These are phyloP conservation scores for Adelognathus sp. DNA, from an alignment of 2,888 invertebrate genomes.

Conservation along the genomic window DNA sequence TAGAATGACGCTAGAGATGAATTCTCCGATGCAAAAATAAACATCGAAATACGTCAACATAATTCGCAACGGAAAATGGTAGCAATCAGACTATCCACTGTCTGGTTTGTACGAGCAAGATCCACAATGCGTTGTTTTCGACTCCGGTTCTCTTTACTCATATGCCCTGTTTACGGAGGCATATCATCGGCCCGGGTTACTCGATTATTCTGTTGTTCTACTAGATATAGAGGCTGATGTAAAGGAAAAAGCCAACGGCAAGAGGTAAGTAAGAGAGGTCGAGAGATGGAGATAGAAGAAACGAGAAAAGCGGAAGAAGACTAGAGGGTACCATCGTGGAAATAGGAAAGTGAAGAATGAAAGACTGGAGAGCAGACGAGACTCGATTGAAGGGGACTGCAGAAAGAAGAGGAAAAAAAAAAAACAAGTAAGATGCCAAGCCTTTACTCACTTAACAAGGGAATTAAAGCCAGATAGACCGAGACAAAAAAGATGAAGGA, in stretches of 20 bases:
- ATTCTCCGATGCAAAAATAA: slow-evolving; percentile 1
- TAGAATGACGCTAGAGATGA: too few relatives aligned
- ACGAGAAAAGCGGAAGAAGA: slow-evolving; percentile 44
- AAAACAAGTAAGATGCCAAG: slow-evolving; percentile 48
- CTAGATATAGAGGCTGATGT: not conserved
- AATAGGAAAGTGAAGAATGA: slow-evolving; percentile 62
- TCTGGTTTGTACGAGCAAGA: not conserved
- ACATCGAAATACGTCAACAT: not conserved
- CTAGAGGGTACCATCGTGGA: not conserved
- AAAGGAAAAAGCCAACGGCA: not conserved
- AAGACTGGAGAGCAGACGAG: slow-evolving; percentile 45
- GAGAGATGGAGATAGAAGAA: slow-evolving; percentile 47
- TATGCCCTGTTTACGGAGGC: slow-evolving; percentile 39
- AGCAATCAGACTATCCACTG: slow-evolving; percentile 33
- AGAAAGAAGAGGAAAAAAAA: slow-evolving; percentile 26
- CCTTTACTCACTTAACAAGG: slow-evolving; percentile 56
- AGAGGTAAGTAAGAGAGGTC: not conserved
- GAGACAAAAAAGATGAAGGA: slow-evolving; percentile 6
- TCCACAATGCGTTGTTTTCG: slow-evolving; percentile 26
- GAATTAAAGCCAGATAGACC: slow-evolving; percentile 49
- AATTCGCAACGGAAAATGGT: not conserved
- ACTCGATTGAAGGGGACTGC: slow-evolving; percentile 21
- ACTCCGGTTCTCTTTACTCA: slow-evolving; percentile 8
- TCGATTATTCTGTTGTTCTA: slow-evolving; percentile 44
- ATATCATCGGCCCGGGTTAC: slow-evolving; percentile 33